These are phyloP conservation scores for Centrocercus urophasianus DNA, from an alignment of 2,113 vertebrate species.

Conservation along the genomic window DNA sequence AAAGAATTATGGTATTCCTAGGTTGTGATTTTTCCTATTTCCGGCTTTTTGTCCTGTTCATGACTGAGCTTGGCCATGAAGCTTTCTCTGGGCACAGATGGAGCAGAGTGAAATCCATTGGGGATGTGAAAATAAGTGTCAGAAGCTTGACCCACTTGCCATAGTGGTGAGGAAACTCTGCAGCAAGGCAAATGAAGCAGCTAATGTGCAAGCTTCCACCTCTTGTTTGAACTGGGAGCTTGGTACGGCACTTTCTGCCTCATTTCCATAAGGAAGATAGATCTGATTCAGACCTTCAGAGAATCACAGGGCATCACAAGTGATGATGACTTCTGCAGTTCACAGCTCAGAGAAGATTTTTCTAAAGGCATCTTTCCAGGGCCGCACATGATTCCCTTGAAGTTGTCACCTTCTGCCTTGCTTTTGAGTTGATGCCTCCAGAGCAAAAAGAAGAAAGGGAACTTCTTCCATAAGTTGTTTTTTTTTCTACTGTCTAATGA, in stretches of 20 bases:
- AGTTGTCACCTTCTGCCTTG: not conserved
- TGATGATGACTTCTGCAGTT: not conserved
- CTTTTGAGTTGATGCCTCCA: not conserved
- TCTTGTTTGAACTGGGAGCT: not conserved
- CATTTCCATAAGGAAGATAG: not conserved
- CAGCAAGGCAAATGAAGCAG: not conserved
- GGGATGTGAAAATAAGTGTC: not conserved
- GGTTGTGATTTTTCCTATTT: not conserved
- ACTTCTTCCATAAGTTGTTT: not conserved
- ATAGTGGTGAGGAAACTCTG: not conserved
- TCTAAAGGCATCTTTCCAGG: not conserved
- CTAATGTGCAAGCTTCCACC: not conserved
- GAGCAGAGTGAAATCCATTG: not conserved
- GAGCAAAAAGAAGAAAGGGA: not conserved
- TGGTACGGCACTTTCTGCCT: not conserved
- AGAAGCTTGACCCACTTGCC: not conserved
- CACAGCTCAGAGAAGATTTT: not conserved
- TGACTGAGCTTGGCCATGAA: not conserved
- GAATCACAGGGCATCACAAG: not conserved
- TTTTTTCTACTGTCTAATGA: not conserved
- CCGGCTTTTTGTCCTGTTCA: not conserved
- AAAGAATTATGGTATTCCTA: not conserved
- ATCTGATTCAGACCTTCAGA: not conserved
- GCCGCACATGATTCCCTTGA: rapidly evolving
- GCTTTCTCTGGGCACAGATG: not conserved